A percentile compares a stretch with the other conserved stretches of the same genome.
Evolutionary conservation across 2,113 vertebrate species (phyloP).

Genomic region (Alligator sinensis): DNA sequence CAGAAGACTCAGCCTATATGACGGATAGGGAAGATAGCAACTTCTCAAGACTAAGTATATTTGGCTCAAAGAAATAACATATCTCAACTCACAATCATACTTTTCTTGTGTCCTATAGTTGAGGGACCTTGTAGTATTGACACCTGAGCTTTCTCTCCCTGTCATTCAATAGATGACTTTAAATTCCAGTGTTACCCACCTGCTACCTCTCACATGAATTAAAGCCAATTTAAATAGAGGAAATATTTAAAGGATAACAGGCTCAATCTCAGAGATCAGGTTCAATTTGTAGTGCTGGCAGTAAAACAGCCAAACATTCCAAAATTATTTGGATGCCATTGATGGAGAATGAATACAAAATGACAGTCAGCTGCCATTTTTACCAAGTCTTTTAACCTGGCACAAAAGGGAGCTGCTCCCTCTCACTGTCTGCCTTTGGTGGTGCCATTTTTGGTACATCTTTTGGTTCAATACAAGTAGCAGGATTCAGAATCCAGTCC

Average conservation of each 20-base stretch:
- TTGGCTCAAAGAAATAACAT: too few relatives aligned
- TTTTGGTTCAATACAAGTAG: neutral
- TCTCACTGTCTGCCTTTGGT: neutral
- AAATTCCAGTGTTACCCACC: accelerated
- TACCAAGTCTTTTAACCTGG: neutral
- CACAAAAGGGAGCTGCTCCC: neutral
- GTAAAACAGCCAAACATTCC: neutral
- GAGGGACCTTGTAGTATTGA: neutral
- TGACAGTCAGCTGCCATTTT: neutral
- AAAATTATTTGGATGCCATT: too few relatives aligned
- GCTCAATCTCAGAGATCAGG: neutral
- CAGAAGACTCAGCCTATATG: neutral
- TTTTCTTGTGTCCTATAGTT: neutral
- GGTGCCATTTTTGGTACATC: neutral
- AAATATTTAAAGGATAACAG: neutral
- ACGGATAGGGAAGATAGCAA: too few relatives aligned
- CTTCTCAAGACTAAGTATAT: neutral
- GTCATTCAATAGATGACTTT: neutral
- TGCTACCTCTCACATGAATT: neutral
- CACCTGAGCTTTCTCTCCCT: neutral
- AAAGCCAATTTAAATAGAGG: too few relatives aligned
- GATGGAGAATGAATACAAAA: neutral
- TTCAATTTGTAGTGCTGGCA: neutral
- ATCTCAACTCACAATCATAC: neutral
- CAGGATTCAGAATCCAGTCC: neutral